Base-by-base conservation (phyloP, 2,797 vertebrate genomes). In the Semotilus atromaculatus region DNA sequence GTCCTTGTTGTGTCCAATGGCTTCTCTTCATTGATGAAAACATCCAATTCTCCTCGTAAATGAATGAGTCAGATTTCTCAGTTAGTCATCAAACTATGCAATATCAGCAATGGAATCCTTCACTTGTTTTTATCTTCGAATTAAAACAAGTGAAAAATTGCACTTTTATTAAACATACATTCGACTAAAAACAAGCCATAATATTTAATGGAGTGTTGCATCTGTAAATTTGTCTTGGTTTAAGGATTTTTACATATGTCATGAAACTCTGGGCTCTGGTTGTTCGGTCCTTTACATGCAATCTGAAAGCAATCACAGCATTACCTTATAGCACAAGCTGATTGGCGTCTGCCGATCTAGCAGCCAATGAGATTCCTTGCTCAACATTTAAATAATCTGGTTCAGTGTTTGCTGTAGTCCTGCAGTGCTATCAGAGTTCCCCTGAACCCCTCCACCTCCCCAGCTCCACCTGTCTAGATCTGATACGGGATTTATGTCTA, bases 1-100 rank as follows among this genome's bases (percentile, higher is more conserved):
- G 18, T 62, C 58, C 76, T 64, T 64, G 58, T 45, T 78, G 58
- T 31, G 58, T 77, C 55, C n/a, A 43, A 1, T 78, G n/a, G 58
- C 58, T 43, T 78, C 26, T 78, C 16, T 40, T 58, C 18, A 45
- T 62, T 18, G 18, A 43, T 45, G 16, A 16, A 64, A 45, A 31
- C 31, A 55, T 75, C 66, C 34, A 23, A 13, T 68, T 53, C 18
- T 53, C 7, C 75, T 13, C 16, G 0, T 29, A 3, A 40, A 76
- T 16, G 2, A 76, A 38, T 38, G 34, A 75, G 51, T 75, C 73
- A 23, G 29, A 75, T 75, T 19, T n/a, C 31, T 34, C 1, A 34
- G 72, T 48, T 21, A 55, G 19, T 75, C 48, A 55, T 75, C 72
- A 13, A 48, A 5, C 43, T 36, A 23, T 76, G 53, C 53, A 58